phyloP scores from a whole-genome alignment of 2,888 invertebrate species.

The Euproctis similis region DNA sequence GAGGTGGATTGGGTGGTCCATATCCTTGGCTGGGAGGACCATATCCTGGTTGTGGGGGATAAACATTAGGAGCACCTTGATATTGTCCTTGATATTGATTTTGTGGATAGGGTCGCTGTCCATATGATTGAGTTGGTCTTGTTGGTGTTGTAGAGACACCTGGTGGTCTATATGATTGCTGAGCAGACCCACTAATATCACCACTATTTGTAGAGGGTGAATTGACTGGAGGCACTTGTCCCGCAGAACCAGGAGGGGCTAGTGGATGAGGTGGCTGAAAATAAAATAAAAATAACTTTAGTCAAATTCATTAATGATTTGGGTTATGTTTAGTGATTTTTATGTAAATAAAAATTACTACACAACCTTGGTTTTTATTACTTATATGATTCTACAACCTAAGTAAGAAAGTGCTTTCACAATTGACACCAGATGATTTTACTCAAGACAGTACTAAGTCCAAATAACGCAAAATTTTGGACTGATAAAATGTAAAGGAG shows the following conservation, averaged over 20 bases:
- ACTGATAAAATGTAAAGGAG: no score
- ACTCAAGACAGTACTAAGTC: no score
- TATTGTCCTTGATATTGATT: constrained; percentile 79
- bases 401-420: no score
- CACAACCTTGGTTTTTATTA: no score
- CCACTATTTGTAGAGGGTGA: constrained; percentile 49
- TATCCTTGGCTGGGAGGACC: constrained; percentile 80
- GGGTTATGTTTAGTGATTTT: background rate
- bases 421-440: no score
- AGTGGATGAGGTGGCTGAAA: constrained; percentile 76
- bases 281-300: background rate
- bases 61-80: constrained; percentile 72
- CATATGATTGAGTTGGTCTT: constrained; percentile 80
- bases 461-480: no score
- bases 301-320: no score
- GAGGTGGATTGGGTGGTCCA: constrained; percentile 77
- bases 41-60: constrained; percentile 81
- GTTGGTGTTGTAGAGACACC: constrained; percentile 73
- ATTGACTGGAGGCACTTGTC: constrained; percentile 55
- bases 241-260: constrained; percentile 66
- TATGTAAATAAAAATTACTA: background rate
- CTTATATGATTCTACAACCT: no score
- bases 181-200: constrained; percentile 58
- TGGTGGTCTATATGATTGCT: constrained; percentile 67
- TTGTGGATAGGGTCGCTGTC: constrained; percentile 81